phyloP scores from a whole-genome alignment of 2,113 vertebrate species.

The Odobenus rosmarus region DNA sequence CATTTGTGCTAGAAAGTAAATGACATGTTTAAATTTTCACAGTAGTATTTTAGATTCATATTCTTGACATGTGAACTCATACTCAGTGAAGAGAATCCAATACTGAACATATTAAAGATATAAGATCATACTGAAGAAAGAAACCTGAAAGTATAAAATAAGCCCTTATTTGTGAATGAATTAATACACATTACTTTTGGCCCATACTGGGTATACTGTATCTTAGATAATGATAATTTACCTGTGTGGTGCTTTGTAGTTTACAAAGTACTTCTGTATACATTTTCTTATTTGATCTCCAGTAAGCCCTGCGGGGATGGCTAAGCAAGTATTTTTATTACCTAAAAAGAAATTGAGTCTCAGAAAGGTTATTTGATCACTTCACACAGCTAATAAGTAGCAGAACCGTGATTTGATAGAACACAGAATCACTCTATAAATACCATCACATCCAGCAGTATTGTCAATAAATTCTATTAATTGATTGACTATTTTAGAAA shows the following conservation, averaged over 20 bases:
- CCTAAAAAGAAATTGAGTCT: background rate
- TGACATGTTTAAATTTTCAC: background rate
- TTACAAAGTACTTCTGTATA: background rate
- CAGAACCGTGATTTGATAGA: background rate
- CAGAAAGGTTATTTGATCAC: constrained; percentile 42
- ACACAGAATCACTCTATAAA: background rate
- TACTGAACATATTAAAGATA: background rate
- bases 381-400: background rate
- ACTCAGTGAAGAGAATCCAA: background rate
- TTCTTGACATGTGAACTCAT: background rate
- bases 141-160: background rate
- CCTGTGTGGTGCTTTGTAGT: background rate
- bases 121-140: background rate
- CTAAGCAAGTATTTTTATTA: constrained; percentile 47
- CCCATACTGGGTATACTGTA: background rate
- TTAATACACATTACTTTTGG: background rate
- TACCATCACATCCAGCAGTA: background rate
- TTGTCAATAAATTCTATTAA: background rate
- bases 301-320: background rate
- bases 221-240: constrained; percentile 44
- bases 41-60: background rate
- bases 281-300: background rate
- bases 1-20: background rate
- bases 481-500: constrained; percentile 4
- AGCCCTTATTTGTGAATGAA: background rate